phyloP scores from a whole-genome alignment of 2,797 vertebrate species.

The Pangasius sanitwongsei region DNA sequence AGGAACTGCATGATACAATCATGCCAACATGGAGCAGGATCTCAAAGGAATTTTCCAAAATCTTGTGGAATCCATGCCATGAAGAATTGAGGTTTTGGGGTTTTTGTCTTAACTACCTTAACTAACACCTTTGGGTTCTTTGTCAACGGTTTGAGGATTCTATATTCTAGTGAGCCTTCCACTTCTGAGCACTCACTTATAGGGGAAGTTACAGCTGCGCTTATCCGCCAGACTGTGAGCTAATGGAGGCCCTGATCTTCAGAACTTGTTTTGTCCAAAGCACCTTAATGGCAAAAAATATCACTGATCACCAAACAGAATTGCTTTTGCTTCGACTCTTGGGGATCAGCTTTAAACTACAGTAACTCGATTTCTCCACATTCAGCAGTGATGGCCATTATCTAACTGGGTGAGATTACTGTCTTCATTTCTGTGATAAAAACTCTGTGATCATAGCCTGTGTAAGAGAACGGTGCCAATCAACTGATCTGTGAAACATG shows the following conservation, averaged over 20 bases:
- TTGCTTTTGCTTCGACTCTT: not conserved
- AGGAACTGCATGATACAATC: too few relatives aligned
- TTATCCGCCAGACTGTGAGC: not conserved
- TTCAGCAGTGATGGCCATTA: slow-evolving; percentile 8
- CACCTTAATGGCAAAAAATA: not conserved
- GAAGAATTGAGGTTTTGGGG: too few relatives aligned
- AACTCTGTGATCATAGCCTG: not conserved
- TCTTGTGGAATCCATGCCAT: too few relatives aligned
- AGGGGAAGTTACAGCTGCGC: too few relatives aligned
- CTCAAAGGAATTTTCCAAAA: too few relatives aligned
- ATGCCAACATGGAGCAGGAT: too few relatives aligned
- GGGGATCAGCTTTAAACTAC: not conserved
- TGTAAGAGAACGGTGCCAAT: slow-evolving; percentile 13
- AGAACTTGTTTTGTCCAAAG: not conserved
- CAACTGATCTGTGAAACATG: slow-evolving; percentile 36
- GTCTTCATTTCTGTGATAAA: not conserved
- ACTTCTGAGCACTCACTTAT: not conserved
- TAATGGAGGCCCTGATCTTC: not conserved
- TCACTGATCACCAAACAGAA: not conserved
- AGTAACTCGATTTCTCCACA: slow-evolving; percentile 12
- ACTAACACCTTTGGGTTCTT: not conserved
- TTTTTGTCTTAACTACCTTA: not conserved
- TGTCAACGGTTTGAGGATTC: not conserved
- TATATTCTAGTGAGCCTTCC: not conserved
- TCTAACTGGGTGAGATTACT: slow-evolving; percentile 13